Percentiles rank a stretch among this genome's conserved stretches.
Conservation (phyloP, 30 jellyfish, hydroid and myxozoan species). For the Aurelia aurita complex sp. Pacific region DNA sequence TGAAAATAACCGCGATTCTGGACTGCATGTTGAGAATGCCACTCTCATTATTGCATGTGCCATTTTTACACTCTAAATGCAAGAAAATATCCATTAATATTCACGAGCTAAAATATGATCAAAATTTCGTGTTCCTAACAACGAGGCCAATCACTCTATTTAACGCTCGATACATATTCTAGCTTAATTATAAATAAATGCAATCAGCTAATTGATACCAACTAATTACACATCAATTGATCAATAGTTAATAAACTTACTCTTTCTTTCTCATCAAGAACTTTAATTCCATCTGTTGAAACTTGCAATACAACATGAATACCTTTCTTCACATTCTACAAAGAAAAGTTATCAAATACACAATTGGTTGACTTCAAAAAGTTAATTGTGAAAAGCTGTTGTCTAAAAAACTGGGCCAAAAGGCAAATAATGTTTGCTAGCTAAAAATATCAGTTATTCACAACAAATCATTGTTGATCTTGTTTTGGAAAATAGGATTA, state of each 20-base stretch:
- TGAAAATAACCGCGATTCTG: slow-evolving; percentile 82
- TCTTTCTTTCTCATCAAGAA: slow-evolving; percentile 72
- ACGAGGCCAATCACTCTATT: neutral
- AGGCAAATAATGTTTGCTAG: too few species aligned
- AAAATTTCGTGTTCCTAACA: neutral
- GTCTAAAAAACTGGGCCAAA: too few species aligned
- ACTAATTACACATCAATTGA: too few species aligned
- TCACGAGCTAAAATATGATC: neutral
- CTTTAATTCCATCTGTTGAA: slow-evolving; percentile 80
- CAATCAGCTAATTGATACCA: too few species aligned
- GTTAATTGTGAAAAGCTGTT: too few species aligned
- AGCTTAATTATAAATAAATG: too few species aligned
- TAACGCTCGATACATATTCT: too few species aligned
- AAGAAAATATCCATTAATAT: neutral
- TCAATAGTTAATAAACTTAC: slow-evolving; percentile 18
- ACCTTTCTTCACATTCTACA: slow-evolving; percentile 80
- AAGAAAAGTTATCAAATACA: neutral
- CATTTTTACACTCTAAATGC: slow-evolving; percentile 74
- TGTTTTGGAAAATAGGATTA: too few species aligned
- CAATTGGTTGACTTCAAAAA: too few species aligned
- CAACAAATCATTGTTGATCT: too few species aligned
- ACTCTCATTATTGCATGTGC: slow-evolving; percentile 89
- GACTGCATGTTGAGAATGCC: slow-evolving; percentile 88
- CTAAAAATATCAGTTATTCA: too few species aligned
- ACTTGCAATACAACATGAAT: slow-evolving; percentile 70